Base-by-base conservation (phyloP, 2,797 vertebrate species). In the Protosalanx chinensis region DNA sequence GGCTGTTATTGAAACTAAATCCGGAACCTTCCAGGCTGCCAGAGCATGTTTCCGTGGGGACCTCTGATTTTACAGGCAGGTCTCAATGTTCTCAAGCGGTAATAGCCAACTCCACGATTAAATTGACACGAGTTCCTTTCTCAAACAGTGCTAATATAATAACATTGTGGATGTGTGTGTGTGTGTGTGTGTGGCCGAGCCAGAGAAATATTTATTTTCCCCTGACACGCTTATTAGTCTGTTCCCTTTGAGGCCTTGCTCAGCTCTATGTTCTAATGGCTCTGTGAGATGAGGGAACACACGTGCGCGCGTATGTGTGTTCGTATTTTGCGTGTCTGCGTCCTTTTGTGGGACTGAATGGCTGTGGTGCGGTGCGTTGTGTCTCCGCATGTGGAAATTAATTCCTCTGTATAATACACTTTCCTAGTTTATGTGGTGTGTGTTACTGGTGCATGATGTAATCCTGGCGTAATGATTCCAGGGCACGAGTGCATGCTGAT, bases 171-270 rank as follows among this genome's bases (percentile, higher is more conserved):
- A 1, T 18, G 23, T 75, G 68, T 59, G 35, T 46, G 41, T 75
- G 68, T 59, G 35, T 46, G 41, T 53, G 49, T 53, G 49, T 53
- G 51, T 41, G 41, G 71, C 16, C 78, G 82, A 84, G 81, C 70
- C 46, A 78, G 57, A 77, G 75, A 78, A 79, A 82, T 80, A 88
- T 90, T 84, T 63, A 89, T 90, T 84, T 88, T 78, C 41, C 63
- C 49, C 58, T 86, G 88, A 87, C 85, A 88, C 72, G 20, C 74
- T 86, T 84, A 90, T 89, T 88, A 81, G 81, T 82, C 76, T 79
- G 72, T 64, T 74, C 72, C 81, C 72, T 72, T 35, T 68, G 78
- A 75, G 71, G 75, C 80, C 75, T 76, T 62, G 62, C 73, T 88
- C 82, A 83, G 85, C 82, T 81, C 70, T 82, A 75, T 72, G 75